phyloP scores from a whole-genome alignment of 2,888 invertebrate species.

The Drosophila paranaensis region DNA sequence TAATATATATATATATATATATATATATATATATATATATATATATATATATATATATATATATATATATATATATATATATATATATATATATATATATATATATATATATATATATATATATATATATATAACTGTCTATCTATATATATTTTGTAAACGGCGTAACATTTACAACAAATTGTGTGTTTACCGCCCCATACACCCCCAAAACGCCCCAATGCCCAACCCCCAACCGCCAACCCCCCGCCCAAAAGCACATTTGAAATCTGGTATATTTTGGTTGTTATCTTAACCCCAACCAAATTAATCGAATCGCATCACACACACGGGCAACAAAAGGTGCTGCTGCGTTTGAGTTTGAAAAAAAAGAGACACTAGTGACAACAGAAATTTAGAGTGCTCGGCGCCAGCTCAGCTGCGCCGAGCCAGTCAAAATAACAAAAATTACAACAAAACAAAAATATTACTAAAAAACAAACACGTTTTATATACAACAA shows the following conservation, averaged over 20 bases:
- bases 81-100: not conserved
- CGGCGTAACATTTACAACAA: conserved; percentile 30
- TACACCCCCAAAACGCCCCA: conserved; percentile 1
- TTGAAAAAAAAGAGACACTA: conserved; percentile 85
- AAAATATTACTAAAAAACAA: conserved; percentile 53
- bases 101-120: conserved; percentile 16
- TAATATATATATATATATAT: conserved; percentile 1
- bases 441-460: conserved; percentile 34
- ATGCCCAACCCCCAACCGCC: conserved; percentile 5
- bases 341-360: conserved; percentile 81
- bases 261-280: conserved; percentile 43
- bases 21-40: conserved; percentile 4
- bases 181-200: conserved; percentile 30
- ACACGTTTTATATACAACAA: conserved; percentile 80
- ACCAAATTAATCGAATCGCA: conserved; percentile 50
- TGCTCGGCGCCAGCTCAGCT: conserved; percentile 54
- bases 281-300: conserved; percentile 45
- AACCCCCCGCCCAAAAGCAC: conserved; percentile 34
- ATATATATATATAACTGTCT: not conserved
- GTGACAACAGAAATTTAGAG: conserved; percentile 80
- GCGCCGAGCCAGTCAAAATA: conserved; percentile 54
- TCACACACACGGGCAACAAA: conserved; percentile 65
- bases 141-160: conserved; percentile 23
- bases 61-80: conserved; percentile 17
- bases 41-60: conserved; percentile 3